Evolutionary conservation across 2,113 vertebrate genomes (phyloP), one percentile per base, ranked within the genome.

Genomic region (Pogona vitticeps): DNA sequence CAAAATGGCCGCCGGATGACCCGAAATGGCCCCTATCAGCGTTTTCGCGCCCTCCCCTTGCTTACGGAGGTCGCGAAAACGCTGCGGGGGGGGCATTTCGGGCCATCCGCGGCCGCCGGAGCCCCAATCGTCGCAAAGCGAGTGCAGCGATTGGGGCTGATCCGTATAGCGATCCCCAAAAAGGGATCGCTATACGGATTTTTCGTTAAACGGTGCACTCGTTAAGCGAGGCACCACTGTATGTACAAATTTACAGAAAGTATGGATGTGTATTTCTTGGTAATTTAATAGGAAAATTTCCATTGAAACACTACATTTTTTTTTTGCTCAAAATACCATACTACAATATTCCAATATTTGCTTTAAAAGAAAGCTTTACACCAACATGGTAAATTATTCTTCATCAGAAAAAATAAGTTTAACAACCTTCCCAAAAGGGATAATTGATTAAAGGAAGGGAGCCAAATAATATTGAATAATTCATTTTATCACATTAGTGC

Each of bases 251-350:
- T 92, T 87, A 87, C 84, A 90, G 91, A 94, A 91, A 88, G 82
- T 91, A 93, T 92, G 89, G 88, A 88, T 94, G 94, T 92, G 94
- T 80, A 87, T 80, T 91, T 85, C 76, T 18, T 42, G 36, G 58
- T 26, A 63, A 80, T 92, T 80, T 86, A 94, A 86, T 79, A 94
- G 21, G 21, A 71, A 58, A 3, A 28, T 14, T 15, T 71, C 42
- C 58, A 13, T 4, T 72, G 21, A 4, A 72, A 38, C 3, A 90
- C 36, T 81, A 23, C 89, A 88, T 92, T 90, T 88, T 88, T 88
- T 88, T 86, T 81, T 92, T 88, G 91, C 92, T 88, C 86, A 90
- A 93, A 89, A 94, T 89, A 93, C 89, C 87, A 90, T 93, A 91
- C 92, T 92, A 89, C 91, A 92, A 86, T 89, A 90, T 92, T 94